Evolutionary conservation across 2,888 invertebrate genomes (phyloP), one percentile per base, ranked within the genome.

Genomic region (Brachylomia viminalis): DNA sequence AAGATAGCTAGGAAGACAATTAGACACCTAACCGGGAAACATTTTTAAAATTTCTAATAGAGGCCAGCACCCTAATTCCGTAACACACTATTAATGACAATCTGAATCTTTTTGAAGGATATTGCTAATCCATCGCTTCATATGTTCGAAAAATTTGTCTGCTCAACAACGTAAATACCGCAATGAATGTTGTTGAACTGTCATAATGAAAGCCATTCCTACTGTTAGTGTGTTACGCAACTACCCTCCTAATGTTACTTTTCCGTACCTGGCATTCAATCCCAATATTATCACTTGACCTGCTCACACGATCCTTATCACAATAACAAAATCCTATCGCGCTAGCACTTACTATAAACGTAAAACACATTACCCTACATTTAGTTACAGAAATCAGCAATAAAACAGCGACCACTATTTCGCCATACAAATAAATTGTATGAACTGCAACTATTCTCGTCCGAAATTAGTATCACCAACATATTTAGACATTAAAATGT

Each of bases 341-440:
- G 6, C 42, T 11, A 54, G 30, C 20, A 42, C 47, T n/a, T 27
- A 27, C 17, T 33, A 49, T 38, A 38, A 47, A 30, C 58, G 42
- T 27, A 38, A 59, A 78, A 58, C 20, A 58, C 23, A 75, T 68
- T 61, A 85, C 47, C 38, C 71, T 68, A 75, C 11, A 64, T 75
- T 47, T 45, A 23, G 27, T 52, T 58, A 10, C 42, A n/a, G 38
- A 58, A 23, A 0, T 62, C 56, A 71, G 38, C 58, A 56, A 69
- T 56, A 54, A 70, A 62, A 66, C n/a, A 38, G 58, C 15, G 13
- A 62, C 49, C 7, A 65, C 23, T 38, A 62, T 65, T 79, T 72
- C 20, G 20, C 52, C 30, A 61, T n/a, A 72, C 72, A 15, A 59
- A 72, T 75, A 72, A 81, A 75, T 27, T 54, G 54, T 45, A 47